These are phyloP conservation scores for Acrocephalus scirpaceus DNA, from an alignment of 2,797 vertebrate genomes.

Conservation along the genomic window DNA sequence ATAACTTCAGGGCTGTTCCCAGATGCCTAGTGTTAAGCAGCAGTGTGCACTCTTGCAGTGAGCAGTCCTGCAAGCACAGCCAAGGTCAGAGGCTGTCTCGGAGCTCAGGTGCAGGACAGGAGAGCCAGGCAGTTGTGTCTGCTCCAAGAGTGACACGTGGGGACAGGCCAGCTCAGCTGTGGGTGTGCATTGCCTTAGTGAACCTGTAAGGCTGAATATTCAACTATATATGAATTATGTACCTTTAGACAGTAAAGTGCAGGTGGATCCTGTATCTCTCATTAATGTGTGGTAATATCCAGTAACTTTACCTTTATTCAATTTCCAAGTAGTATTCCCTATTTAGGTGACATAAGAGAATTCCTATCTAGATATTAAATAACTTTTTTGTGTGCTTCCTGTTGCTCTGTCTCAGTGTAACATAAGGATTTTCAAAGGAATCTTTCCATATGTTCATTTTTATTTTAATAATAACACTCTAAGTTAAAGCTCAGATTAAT, in stretches of 20 bases:
- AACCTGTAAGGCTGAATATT: background rate
- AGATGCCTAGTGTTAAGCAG: no score
- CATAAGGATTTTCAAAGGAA: background rate
- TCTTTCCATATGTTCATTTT: background rate
- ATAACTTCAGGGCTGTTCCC: background rate
- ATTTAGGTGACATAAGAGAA: background rate
- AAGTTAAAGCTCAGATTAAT: background rate
- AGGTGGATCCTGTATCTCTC: background rate
- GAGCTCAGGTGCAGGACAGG: background rate
- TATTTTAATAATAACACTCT: background rate
- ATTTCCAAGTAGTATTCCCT: background rate
- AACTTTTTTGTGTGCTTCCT: background rate
- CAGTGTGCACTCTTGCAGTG: rapidly evolving
- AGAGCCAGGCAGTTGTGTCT: rapidly evolving
- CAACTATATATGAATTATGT: background rate
- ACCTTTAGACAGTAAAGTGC: background rate
- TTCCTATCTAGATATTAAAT: background rate
- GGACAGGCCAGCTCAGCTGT: background rate
- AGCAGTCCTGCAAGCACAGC: background rate
- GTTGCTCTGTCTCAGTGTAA: background rate
- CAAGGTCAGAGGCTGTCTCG: background rate
- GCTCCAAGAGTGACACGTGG: background rate
- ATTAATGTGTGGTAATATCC: background rate
- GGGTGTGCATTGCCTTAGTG: background rate
- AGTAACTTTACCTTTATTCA: background rate